Evolutionary conservation across 2,888 invertebrate species (phyloP).

Genomic region (Plagodis dolabraria): DNA sequence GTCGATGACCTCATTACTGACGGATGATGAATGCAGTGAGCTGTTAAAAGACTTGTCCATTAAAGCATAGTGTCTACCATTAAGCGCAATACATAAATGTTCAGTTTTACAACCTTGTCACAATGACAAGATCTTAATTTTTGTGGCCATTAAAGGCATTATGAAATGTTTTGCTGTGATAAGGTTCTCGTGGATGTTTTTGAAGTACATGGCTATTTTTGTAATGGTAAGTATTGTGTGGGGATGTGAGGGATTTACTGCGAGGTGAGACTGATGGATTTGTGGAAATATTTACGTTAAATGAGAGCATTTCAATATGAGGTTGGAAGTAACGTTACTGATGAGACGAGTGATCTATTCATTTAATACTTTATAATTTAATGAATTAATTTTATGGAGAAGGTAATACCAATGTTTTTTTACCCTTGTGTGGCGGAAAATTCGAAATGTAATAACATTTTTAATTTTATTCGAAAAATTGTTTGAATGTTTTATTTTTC

Average conservation of each 20-base stretch:
- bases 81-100: slow-evolving; percentile 45
- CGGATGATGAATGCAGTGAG: slow-evolving; percentile 71
- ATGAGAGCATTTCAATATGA: slow-evolving; percentile 1
- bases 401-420: too few relatives aligned
- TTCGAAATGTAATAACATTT: too few relatives aligned
- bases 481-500: too few relatives aligned
- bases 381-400: too few relatives aligned
- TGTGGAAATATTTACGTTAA: slow-evolving; percentile 17
- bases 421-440: too few relatives aligned
- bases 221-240: slow-evolving; percentile 37
- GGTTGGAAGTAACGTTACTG: not conserved
- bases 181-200: not conserved
- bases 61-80: slow-evolving; percentile 57
- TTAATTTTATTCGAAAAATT: too few relatives aligned
- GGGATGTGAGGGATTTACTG: slow-evolving; percentile 33
- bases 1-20: slow-evolving; percentile 74
- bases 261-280: slow-evolving; percentile 24
- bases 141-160: not conserved
- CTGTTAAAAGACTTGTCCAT: slow-evolving; percentile 72
- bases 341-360: too few relatives aligned
- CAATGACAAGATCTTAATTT: slow-evolving; percentile 7
- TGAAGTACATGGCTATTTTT: slow-evolving; percentile 34
- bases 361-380: too few relatives aligned
- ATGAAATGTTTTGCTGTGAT: slow-evolving; percentile 2
- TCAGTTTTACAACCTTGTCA: slow-evolving; percentile 9